Evolutionary conservation across 2,888 invertebrate species (phyloP).

Genomic region (Acrobasis repandana): DNA sequence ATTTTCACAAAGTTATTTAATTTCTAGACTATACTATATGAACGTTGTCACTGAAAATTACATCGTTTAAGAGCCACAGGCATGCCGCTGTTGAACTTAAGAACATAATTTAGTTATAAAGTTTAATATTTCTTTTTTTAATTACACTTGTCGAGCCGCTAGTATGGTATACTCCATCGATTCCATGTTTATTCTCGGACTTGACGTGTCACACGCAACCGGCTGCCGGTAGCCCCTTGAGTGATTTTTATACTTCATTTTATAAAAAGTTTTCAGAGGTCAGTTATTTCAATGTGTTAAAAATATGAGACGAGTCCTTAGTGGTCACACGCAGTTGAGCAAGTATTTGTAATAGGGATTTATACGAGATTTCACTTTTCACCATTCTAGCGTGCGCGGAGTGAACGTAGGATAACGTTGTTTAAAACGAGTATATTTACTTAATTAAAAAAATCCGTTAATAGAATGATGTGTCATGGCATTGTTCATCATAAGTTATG

Average conservation of each 20-base stretch:
- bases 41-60: no score
- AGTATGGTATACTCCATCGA: slow-evolving; percentile 39
- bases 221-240: neutral
- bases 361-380: no score
- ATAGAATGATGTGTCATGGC: no score
- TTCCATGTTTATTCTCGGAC: slow-evolving; percentile 52
- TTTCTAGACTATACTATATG: no score
- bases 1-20: no score
- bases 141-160: slow-evolving; percentile 11
- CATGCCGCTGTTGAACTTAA: neutral
- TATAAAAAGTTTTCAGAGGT: neutral
- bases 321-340: neutral
- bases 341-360: neutral
- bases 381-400: no score
- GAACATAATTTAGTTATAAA: neutral
- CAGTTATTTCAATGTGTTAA: neutral
- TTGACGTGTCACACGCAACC: slow-evolving; percentile 58
- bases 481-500: no score
- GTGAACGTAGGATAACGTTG: no score
- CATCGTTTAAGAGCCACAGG: no score
- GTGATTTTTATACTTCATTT: slow-evolving; percentile 19
- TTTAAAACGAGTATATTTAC: no score
- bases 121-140: slow-evolving; percentile 21
- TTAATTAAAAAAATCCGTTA: no score
- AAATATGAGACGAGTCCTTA: no score